These are phyloP conservation scores for Axea sp. DNA, from an alignment of 2,888 invertebrate genomes.

Conservation along the genomic window DNA sequence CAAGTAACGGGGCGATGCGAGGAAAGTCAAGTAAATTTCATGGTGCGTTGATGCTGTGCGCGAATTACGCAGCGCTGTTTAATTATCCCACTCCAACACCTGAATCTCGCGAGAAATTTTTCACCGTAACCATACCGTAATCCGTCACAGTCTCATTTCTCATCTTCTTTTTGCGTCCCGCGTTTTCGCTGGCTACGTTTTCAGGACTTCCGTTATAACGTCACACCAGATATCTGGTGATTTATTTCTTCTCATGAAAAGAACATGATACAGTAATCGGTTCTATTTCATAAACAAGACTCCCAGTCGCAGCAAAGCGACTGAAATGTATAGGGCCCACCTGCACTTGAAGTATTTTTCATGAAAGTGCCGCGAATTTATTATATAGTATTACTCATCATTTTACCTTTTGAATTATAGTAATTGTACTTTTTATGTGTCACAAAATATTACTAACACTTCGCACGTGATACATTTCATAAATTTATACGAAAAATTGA, in stretches of 20 bases:
- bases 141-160: constrained; percentile 59
- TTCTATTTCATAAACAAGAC: constrained; percentile 62
- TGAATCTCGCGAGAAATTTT: constrained; percentile 55
- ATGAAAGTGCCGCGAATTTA: constrained; percentile 43
- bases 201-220: constrained; percentile 53
- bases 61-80: constrained; percentile 59
- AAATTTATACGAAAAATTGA: constrained; percentile 54
- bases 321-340: constrained; percentile 44
- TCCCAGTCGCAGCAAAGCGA: constrained; percentile 29
- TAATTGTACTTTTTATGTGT: constrained; percentile 48
- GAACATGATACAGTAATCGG: constrained; percentile 61
- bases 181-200: constrained; percentile 48
- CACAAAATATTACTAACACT: constrained; percentile 39
- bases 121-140: constrained; percentile 52
- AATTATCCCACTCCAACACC: constrained; percentile 57
- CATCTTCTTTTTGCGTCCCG: constrained; percentile 38
- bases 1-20: constrained; percentile 41
- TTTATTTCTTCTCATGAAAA: constrained; percentile 60
- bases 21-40: constrained; percentile 46
- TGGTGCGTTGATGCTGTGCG: constrained; percentile 38
- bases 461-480: constrained; percentile 36
- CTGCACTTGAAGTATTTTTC: constrained; percentile 46
- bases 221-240: constrained; percentile 52
- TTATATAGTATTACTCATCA: constrained; percentile 50
- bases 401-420: constrained; percentile 52